Evolutionary conservation across 2,113 vertebrate species (phyloP), one percentile per base, ranked within the genome.

Genomic region (Nettapus auritus): DNA sequence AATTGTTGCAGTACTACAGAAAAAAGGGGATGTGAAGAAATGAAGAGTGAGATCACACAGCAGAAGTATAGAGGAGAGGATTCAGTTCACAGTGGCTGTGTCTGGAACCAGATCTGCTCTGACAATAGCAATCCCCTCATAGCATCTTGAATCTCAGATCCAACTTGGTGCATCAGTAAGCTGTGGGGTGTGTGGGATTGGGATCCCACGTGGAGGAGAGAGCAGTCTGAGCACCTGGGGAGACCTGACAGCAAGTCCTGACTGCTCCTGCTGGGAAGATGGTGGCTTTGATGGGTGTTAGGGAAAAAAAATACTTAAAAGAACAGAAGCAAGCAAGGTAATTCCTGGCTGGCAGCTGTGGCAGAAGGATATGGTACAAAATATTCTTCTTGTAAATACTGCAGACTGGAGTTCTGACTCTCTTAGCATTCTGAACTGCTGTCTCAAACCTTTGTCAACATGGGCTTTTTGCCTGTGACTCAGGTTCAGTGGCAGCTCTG

Each of bases 1-100:
- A 86, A 93, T 82, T 95, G 82, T 88, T 91, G 68, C 88, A 89
- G 36, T 88, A 52, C 70, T 78, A 8, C 48, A 48, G 90, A 92
- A 93, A 34, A 82, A 94, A 93, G 55, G 63, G 63, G 8, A 5
- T n/a, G 67, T 80, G 84, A 77, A 77, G 82, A 81, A 79, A 60
- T 1, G 1, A 67, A 81, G 89, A 92, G 64, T 50, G 77, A 93
- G 89, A 94, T 94, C 77, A 70, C 42, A 48, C 36, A 74, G 84
- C 40, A 69, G 44, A 44, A 90, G 63, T 69, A 76, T 36, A 77
- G 57, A 75, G 50, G 48, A 82, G 62, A 93, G 50, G 78, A 85
- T 91, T 90, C 59, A 10, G 91, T 86, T 96, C 64, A 52, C 73
- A 56, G 60, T 86, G 68, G 29, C 82, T 88, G 52, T 94, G 52